Conservation (phyloP, 2,888 invertebrate species). For the Drosophila meridiana region DNA sequence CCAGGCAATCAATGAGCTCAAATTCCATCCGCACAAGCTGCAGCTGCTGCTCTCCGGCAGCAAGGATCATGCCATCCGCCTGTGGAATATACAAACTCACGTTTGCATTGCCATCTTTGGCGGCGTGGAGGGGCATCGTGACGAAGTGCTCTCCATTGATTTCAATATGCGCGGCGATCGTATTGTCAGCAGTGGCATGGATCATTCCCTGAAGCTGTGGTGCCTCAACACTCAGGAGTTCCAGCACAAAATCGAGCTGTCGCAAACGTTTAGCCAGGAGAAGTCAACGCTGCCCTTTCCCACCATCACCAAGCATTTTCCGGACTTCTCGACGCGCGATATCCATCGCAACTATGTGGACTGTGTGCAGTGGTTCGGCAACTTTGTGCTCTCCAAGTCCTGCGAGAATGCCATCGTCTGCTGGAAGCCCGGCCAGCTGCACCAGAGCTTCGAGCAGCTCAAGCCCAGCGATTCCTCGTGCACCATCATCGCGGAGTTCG, state of each 20-base stretch:
- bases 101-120: slow-evolving; percentile 98
- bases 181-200: slow-evolving; percentile 99
- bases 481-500: slow-evolving; percentile 94
- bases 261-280: slow-evolving; percentile 92
- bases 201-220: slow-evolving; percentile 98
- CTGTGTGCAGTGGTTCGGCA: slow-evolving; percentile 98
- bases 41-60: slow-evolving; percentile 92
- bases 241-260: slow-evolving; percentile 93
- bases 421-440: slow-evolving; percentile 96
- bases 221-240: slow-evolving; percentile 93
- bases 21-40: slow-evolving; percentile 96
- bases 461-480: slow-evolving; percentile 91
- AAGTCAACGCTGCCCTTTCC: slow-evolving; percentile 93
- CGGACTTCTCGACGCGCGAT: slow-evolving; percentile 97
- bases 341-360: slow-evolving; percentile 99
- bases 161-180: slow-evolving; percentile 93
- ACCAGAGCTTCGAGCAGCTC: slow-evolving; percentile 89
- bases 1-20: slow-evolving; percentile 95
- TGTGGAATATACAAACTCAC: slow-evolving; percentile 98
- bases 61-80: slow-evolving; percentile 94
- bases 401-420: slow-evolving; percentile 98
- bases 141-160: slow-evolving; percentile 95
- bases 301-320: slow-evolving; percentile 96
- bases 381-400: slow-evolving; percentile 97
- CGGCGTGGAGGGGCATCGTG: slow-evolving; percentile 98